Evolutionary conservation across 2,797 vertebrate species (phyloP).

Genomic region (Miichthys miiuy): DNA sequence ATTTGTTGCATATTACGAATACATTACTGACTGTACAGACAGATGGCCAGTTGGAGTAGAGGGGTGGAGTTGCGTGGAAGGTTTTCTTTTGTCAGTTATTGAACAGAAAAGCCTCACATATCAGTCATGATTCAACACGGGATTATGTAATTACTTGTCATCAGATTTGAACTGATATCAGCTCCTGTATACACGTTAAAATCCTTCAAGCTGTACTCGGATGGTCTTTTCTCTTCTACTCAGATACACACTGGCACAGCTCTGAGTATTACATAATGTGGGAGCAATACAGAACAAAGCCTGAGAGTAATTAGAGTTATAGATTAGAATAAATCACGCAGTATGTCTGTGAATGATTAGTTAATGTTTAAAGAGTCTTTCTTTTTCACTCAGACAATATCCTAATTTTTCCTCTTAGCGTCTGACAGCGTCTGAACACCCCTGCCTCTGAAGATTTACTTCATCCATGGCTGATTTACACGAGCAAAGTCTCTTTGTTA

Average conservation of each 20-base stretch:
- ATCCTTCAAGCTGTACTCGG: background rate
- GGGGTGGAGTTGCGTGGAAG: background rate
- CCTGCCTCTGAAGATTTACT: background rate
- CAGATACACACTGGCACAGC: background rate
- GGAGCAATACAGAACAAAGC: background rate
- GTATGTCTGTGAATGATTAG: conserved; percentile 5
- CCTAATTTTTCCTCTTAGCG: background rate
- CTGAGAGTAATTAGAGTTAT: conserved; percentile 18
- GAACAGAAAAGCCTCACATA: conserved; percentile 21
- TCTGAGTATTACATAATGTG: background rate
- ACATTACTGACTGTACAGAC: conserved; percentile 55
- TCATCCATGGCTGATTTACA: background rate
- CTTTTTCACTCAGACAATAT: background rate
- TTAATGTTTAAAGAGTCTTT: conserved; percentile 12
- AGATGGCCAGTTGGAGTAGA: conserved; percentile 53
- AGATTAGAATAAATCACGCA: conserved; percentile 6
- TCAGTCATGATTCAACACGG: conserved; percentile 12
- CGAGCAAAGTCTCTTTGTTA: background rate
- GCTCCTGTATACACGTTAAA: background rate
- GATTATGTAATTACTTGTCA: background rate
- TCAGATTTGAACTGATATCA: background rate
- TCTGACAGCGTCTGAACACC: background rate
- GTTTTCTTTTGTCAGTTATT: conserved; percentile 48
- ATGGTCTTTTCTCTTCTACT: background rate
- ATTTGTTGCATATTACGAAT: conserved; percentile 68